These are phyloP conservation scores for Cuculus canorus DNA, from an alignment of 2,797 vertebrate genomes.

Conservation along the genomic window DNA sequence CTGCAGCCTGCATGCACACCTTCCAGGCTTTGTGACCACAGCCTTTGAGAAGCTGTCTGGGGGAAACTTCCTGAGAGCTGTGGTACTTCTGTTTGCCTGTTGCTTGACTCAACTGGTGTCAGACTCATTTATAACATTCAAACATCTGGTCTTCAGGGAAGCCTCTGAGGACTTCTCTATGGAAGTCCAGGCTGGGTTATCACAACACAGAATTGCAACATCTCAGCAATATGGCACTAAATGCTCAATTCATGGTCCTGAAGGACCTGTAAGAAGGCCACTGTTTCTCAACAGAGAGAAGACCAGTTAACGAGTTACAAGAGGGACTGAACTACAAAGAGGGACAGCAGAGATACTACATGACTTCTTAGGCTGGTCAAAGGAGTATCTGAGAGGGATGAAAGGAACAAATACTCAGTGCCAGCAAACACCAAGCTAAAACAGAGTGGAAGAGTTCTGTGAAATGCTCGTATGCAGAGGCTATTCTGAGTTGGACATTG, in stretches of 20 bases:
- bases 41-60: background rate
- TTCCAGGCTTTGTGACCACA: background rate
- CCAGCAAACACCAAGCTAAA: background rate
- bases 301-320: background rate
- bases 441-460: background rate
- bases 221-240: background rate
- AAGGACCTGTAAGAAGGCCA: background rate
- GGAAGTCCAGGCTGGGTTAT: background rate
- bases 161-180: background rate
- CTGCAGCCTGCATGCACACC: background rate
- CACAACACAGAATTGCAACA: background rate
- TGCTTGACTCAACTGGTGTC: background rate
- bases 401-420: background rate
- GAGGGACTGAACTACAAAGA: background rate
- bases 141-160: background rate
- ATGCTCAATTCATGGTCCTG: background rate
- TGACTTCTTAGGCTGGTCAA: background rate
- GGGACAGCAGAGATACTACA: background rate
- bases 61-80: accelerated
- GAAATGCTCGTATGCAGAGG: accelerated
- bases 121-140: background rate
- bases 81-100: background rate
- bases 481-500: background rate
- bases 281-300: background rate
- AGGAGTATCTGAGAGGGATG: background rate